Percentiles rank a stretch among this genome's conserved stretches.
Evolutionary conservation across 2,888 invertebrate genomes (phyloP).

Genomic region (Tetheella fluctuosa): DNA sequence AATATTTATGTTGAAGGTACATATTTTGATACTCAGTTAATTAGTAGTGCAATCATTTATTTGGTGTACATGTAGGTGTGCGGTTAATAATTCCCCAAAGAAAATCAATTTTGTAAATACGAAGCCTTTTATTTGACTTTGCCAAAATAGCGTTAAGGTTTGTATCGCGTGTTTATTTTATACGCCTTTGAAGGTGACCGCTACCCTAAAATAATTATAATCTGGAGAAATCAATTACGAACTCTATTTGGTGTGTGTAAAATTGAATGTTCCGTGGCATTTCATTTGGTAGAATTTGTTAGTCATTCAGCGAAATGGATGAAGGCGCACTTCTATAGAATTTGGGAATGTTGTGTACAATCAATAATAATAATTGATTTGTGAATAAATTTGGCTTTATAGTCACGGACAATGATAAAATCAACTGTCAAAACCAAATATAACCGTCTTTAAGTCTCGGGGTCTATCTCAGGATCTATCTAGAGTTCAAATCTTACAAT

Average conservation of each 20-base stretch:
- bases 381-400: background rate
- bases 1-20: too few relatives aligned
- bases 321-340: conserved; percentile 3
- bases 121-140: background rate
- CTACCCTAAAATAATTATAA: background rate
- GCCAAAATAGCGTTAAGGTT: background rate
- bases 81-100: too few relatives aligned
- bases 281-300: background rate
- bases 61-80: too few relatives aligned
- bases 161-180: conserved; percentile 4
- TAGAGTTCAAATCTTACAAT: too few relatives aligned
- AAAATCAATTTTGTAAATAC: background rate
- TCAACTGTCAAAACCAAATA: too few relatives aligned
- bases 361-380: background rate
- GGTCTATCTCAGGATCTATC: too few relatives aligned
- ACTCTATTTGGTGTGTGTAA: background rate
- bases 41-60: too few relatives aligned
- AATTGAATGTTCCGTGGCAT: background rate
- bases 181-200: background rate
- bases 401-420: background rate
- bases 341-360: background rate
- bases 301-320: background rate
- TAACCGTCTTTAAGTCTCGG: too few relatives aligned
- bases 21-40: too few relatives aligned
- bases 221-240: background rate